Base-by-base conservation (phyloP, 1,140 invertebrate genomes). In the Eurosta solidaginis region DNA sequence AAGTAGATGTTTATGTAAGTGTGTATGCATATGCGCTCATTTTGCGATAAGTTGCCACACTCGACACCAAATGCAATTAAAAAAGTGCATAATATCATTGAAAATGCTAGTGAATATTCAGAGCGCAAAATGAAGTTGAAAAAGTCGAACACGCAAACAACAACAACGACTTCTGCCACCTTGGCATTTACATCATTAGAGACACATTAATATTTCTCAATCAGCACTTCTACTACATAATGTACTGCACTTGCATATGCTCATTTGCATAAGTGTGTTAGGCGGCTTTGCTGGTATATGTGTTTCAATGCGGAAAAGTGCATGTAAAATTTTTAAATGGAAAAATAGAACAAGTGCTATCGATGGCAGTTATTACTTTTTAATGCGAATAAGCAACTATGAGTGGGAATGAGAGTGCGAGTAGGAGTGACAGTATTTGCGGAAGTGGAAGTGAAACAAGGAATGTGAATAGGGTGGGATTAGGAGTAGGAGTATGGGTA, bases 1-100 rank as follows among this genome's bases (percentile, higher is more conserved):
- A n/a, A n/a, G n/a, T n/a, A n/a, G n/a, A n/a, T n/a, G n/a, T 20
- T 10, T 9, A 47, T 68, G 59, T 3, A n/a, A 20, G 1, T n/a
- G 59, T 40, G 29, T 20, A 2, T 14, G 12, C 6, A 17, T 12
- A 33, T 17, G 17, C 4, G 25, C 14, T 36, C n/a, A n/a, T n/a
- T n/a, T n/a, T n/a, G n/a, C n/a, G n/a, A n/a, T n/a, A n/a, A n/a
- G n/a, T n/a, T 68, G 59, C 59, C 17, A 27, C 59, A 68, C 59
- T 68, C 59, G 59, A 68, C 59, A 42, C n/a, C 33, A 27, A 68
- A 68, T 68, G 59, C 59, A 68, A 68, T 68, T 68, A 68, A 68
- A 68, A n/a, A 40, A 20, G 33, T 20, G 59, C 59, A 68, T 40
- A 68, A 68, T 33, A 68, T 5, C n/a, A 3, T 36, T 40, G 59